Base-by-base conservation (phyloP, 2,888 invertebrate genomes). In the Acanthosepion lycidas region DNA sequence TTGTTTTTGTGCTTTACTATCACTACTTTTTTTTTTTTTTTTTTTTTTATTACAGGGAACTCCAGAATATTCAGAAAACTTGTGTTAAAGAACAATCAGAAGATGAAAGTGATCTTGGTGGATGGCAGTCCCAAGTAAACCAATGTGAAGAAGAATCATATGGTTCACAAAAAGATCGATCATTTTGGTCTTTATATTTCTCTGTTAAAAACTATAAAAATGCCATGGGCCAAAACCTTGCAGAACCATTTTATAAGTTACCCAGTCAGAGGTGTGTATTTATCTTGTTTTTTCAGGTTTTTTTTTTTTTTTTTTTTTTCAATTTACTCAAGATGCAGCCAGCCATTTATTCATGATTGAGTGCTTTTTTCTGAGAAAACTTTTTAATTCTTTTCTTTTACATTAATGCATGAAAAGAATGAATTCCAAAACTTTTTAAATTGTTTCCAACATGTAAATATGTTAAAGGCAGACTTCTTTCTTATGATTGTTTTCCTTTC, bases 201-300 rank as follows among this genome's bases (percentile, higher is more conserved):
- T 98, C 98, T 93, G 98, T 99, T 48, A 98, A 97, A 92, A 97
- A 97, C 95, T 97, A 97, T 95, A 97, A 96, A 49, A 96, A 96
- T 51, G 95, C 96, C 23, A 95, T 96, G 98, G 99, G 99, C n/a
- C 98, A 98, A 4, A 98, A 98, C n/a, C 98, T 99, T 97, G 98
- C 99, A 53, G 99, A 99, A 97, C 99, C 99, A 0, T 99, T 99
- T 97, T 98, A 99, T 98, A 98, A 99, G 96, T 98, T 99, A 95
- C 99, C 99, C 0, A 99, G 99, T 18, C 97, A 97, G 96, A 97
- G 97, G 97, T 97, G 95, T 78, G 95, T 95, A 23, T 55, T 51
- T 55, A 33, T n/a, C 48, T 94, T 26, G 9, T 9, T 94, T 42
- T 64, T 33, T 94, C 20, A 42, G 42, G 9, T n/a, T 92, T 23